Evolutionary conservation across 2,797 vertebrate genomes (phyloP), one percentile per base, ranked within the genome.

Genomic region (Rhinella marina): DNA sequence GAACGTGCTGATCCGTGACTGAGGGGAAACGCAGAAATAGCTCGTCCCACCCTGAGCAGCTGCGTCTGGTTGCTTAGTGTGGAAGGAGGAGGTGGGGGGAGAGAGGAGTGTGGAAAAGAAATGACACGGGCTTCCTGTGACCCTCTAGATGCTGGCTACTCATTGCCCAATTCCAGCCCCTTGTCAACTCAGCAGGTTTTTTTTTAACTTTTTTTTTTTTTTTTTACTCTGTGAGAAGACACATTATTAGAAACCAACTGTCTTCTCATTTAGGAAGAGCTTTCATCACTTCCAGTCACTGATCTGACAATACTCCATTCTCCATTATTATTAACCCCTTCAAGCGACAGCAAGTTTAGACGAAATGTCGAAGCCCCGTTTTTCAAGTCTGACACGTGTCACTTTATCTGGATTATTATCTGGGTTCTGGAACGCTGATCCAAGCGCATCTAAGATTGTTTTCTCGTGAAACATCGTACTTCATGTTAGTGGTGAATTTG

Each of bases 11-110:
- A 89, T 90, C 88, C 86, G 81, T 91, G 91, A 91, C 91, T 8
- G 32, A 90, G 79, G 90, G 90, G 91, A 91, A 91, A 77, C 85
- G 64, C 90, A 86, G 85, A 91, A 91, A 90, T 91, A 91, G 78
- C 59, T 57, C 14, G 80, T 85, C 83, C 81, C 29, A 78, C 85
- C 87, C 90, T 86, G 80, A 68, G 81, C 75, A 86, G 90, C 85
- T 89, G 88, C 64, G 88, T 86, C 80, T 89, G 79, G 86, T 75
- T 50, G 88, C 79, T 81, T 79, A 21, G 86, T 70, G 79, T 78
- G 72, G 73, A 78, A 86, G 80, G 48, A 72, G 84, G 78, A 76
- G 88, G 79, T 82, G 84, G 80, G 84, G 84, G 88, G 52, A 64
- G 68, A 50, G 14, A 50, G 19, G 70, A 62, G 75, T 84, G 85